These are phyloP conservation scores for Odontamblyopus lacepedii DNA, from an alignment of 2,797 vertebrate species.

Conservation along the genomic window DNA sequence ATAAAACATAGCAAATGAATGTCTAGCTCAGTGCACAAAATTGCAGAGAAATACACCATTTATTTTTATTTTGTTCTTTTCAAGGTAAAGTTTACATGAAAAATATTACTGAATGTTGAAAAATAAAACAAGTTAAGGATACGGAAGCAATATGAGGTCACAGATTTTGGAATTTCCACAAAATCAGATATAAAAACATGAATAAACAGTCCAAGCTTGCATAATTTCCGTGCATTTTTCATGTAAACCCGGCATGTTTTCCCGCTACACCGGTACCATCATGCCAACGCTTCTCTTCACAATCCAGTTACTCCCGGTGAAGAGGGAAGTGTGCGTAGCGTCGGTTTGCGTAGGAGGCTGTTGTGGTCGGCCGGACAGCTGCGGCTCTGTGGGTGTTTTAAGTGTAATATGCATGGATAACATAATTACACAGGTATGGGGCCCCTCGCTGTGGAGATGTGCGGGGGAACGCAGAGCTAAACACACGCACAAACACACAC, in stretches of 20 bases:
- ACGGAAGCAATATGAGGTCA: no score
- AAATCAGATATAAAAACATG: no score
- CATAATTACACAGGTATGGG: conserved; percentile 69
- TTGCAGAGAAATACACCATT: no score
- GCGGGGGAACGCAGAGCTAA: conserved; percentile 31
- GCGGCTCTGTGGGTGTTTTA: conserved; percentile 66
- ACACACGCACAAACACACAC: conserved; percentile 8
- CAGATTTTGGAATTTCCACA: no score
- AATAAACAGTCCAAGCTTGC: no score
- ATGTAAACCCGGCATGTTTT: background rate
- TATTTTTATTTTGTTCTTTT: no score
- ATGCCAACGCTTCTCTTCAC: background rate
- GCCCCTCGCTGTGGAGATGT: conserved; percentile 46
- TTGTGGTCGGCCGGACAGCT: conserved; percentile 59
- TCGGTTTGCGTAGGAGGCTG: conserved; percentile 59
- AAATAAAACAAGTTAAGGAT: no score
- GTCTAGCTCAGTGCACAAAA: no score
- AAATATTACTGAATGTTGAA: no score
- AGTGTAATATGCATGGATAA: conserved; percentile 56
- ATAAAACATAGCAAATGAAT: no score
- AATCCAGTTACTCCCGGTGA: conserved; percentile 54
- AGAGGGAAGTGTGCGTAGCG: conserved; percentile 49
- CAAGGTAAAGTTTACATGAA: no score
- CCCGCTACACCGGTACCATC: background rate
- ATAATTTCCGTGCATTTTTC: no score